A percentile compares a stretch with the other conserved stretches of the same genome.
Evolutionary conservation across 2,888 invertebrate genomes (phyloP).

Genomic region (Shargacucullia verbasci): DNA sequence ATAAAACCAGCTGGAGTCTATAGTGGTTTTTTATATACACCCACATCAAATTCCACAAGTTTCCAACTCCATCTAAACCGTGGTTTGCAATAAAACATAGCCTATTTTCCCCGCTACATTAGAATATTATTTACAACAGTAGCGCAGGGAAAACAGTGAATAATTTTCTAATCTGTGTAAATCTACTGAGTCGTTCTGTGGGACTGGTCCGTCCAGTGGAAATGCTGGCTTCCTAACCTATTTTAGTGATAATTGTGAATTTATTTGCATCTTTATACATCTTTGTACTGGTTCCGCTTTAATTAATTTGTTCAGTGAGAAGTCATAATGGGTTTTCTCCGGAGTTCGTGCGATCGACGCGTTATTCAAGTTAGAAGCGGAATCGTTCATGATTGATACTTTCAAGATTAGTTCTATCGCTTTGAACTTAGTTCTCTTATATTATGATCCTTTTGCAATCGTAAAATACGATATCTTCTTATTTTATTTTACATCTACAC

Average conservation of each 20-base stretch:
- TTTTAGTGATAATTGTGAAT: conserved; percentile 56
- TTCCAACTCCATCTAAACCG: conserved; percentile 34
- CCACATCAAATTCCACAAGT: conserved; percentile 33
- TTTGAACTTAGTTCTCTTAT: conserved; percentile 23
- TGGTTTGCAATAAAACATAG: conserved; percentile 35
- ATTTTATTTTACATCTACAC: too few species aligned
- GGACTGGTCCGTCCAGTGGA: conserved; percentile 46
- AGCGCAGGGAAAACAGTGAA: conserved; percentile 53
- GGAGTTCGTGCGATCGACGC: conserved; percentile 18
- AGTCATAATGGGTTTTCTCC: conserved; percentile 45
- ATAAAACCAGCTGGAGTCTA: conserved; percentile 15
- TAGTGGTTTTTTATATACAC: conserved; percentile 10
- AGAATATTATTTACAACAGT: conserved; percentile 51
- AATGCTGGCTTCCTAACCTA: conserved; percentile 49
- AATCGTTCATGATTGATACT: conserved; percentile 32
- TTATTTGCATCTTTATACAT: conserved; percentile 61
- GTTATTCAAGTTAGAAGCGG: conserved; percentile 23
- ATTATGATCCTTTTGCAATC: conserved; percentile 8
- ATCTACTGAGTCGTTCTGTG: conserved; percentile 32
- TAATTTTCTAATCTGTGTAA: conserved; percentile 62
- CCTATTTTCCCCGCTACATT: conserved; percentile 41
- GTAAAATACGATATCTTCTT: neutral
- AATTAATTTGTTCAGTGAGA: conserved; percentile 41
- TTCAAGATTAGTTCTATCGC: conserved; percentile 27
- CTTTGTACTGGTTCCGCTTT: conserved; percentile 37